These are phyloP conservation scores for Drosophila auraria DNA, from an alignment of 1,140 invertebrate species.

Conservation along the genomic window DNA sequence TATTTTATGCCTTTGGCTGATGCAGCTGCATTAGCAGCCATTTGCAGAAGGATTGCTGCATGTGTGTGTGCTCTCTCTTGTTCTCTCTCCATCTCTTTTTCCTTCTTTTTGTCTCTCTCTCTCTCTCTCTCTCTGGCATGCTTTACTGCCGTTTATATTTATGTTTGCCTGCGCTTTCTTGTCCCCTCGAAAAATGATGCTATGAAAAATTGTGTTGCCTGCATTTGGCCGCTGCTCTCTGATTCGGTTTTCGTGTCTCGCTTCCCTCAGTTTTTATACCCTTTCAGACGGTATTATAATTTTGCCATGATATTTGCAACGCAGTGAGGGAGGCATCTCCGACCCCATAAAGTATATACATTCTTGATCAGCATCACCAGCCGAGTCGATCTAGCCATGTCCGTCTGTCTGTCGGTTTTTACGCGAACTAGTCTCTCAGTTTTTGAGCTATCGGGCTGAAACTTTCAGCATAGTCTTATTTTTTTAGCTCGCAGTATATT, in stretches of 20 bases:
- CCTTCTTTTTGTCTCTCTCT: neutral
- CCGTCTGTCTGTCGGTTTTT: too few relatives aligned
- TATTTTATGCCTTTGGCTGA: conserved; percentile 47
- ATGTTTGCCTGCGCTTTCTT: conserved; percentile 62
- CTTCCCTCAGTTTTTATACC: conserved; percentile 1
- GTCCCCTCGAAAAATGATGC: conserved; percentile 65
- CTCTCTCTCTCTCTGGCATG: conserved; percentile 32
- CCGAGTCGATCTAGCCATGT: too few relatives aligned
- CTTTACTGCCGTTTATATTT: conserved; percentile 81
- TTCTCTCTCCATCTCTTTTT: neutral
- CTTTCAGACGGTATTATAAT: too few relatives aligned
- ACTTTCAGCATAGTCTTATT: too few relatives aligned
- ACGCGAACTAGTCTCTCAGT: too few relatives aligned
- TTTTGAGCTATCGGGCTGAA: too few relatives aligned
- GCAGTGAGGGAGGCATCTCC: too few relatives aligned
- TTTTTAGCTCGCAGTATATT: too few relatives aligned
- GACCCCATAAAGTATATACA: too few relatives aligned
- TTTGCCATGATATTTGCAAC: too few relatives aligned
- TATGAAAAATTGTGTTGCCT: conserved; percentile 80
- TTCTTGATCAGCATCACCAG: too few relatives aligned
- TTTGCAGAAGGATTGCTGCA: conserved; percentile 76
- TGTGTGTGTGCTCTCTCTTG: conserved; percentile 20
- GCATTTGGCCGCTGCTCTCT: conserved; percentile 60
- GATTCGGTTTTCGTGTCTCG: conserved; percentile 21
- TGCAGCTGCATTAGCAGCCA: conserved; percentile 77